Evolutionary conservation across 2,888 invertebrate species (phyloP).

Genomic region (Altica lythri): DNA sequence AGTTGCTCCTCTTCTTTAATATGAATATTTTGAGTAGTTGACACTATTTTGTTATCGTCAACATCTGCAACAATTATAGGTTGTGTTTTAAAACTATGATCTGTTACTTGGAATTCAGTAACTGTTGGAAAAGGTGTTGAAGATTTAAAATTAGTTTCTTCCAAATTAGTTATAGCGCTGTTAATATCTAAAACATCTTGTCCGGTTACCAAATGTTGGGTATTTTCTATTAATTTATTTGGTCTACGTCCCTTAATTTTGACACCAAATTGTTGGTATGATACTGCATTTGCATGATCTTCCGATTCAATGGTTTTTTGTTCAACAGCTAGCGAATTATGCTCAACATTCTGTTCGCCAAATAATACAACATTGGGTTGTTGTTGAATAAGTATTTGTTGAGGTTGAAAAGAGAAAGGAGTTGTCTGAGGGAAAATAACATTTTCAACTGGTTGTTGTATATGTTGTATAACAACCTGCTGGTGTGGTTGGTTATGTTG

Average conservation of each 20-base stretch:
- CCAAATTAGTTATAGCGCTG: slow-evolving; percentile 49
- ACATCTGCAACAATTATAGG: slow-evolving; percentile 56
- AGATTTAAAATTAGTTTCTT: slow-evolving; percentile 9
- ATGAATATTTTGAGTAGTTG: slow-evolving; percentile 42
- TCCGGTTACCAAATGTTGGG: slow-evolving; percentile 66
- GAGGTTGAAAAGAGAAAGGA: slow-evolving; percentile 7
- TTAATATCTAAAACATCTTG: slow-evolving; percentile 70
- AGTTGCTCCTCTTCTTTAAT: slow-evolving; percentile 30
- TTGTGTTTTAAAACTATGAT: slow-evolving; percentile 44
- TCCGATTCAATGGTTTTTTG: slow-evolving; percentile 4
- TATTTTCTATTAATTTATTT: slow-evolving; percentile 62
- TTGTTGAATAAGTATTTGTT: slow-evolving; percentile 23
- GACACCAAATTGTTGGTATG: slow-evolving; percentile 49
- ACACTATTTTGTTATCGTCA: slow-evolving; percentile 42
- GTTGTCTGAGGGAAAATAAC: slow-evolving; percentile 14
- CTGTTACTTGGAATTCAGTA: slow-evolving; percentile 31
- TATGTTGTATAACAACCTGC: slow-evolving; percentile 14
- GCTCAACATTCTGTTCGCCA: slow-evolving; percentile 7
- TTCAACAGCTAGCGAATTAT: slow-evolving; percentile 6
- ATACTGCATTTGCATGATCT: neutral
- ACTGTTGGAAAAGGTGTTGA: slow-evolving; percentile 25
- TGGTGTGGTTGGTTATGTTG: slow-evolving; percentile 19
- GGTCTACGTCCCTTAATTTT: slow-evolving; percentile 51
- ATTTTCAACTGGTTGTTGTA: slow-evolving; percentile 15
- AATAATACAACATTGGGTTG: slow-evolving; percentile 8